Evolutionary conservation across 1,140 invertebrate genomes (phyloP).

Genomic region (Agrypnia vestita): DNA sequence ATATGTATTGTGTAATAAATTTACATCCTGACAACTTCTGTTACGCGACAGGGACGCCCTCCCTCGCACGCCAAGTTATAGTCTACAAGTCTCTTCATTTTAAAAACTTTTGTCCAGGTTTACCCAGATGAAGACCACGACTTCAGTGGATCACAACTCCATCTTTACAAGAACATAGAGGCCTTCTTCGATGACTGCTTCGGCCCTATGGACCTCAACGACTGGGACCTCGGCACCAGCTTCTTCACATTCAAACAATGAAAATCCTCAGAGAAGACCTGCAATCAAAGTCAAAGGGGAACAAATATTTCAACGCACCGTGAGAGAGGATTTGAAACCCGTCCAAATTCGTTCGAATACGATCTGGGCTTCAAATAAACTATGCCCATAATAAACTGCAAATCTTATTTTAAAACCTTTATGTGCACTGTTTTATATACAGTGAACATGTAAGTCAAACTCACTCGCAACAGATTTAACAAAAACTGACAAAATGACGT

Average conservation of each 20-base stretch:
- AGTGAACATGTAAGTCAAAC: too few relatives aligned
- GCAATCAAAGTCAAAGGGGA: background rate
- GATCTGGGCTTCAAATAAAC: background rate
- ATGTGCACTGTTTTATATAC: too few relatives aligned
- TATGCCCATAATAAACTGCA: too few relatives aligned
- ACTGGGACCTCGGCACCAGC: slow-evolving; percentile 76
- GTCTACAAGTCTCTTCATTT: background rate
- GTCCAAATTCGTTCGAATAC: slow-evolving; percentile 17
- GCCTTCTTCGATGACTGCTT: slow-evolving; percentile 90
- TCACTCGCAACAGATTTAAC: too few relatives aligned
- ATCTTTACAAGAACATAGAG: slow-evolving; percentile 88
- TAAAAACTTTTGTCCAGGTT: slow-evolving; percentile 73
- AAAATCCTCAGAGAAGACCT: slow-evolving; percentile 22
- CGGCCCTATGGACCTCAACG: slow-evolving; percentile 80
- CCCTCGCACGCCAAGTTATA: too few relatives aligned
- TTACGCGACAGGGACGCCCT: too few relatives aligned
- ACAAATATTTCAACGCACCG: background rate
- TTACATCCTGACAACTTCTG: too few relatives aligned
- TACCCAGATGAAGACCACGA: slow-evolving; percentile 89
- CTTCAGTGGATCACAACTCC: slow-evolving; percentile 79
- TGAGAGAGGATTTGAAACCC: slow-evolving; percentile 1
- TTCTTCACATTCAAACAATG: slow-evolving; percentile 71
- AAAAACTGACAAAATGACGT: too few relatives aligned
- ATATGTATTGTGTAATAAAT: too few relatives aligned
- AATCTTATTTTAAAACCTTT: too few relatives aligned